Evolutionary conservation across 2,113 vertebrate species (phyloP), one percentile per base, ranked within the genome.

Genomic region (Aspiorhynchus laticeps): DNA sequence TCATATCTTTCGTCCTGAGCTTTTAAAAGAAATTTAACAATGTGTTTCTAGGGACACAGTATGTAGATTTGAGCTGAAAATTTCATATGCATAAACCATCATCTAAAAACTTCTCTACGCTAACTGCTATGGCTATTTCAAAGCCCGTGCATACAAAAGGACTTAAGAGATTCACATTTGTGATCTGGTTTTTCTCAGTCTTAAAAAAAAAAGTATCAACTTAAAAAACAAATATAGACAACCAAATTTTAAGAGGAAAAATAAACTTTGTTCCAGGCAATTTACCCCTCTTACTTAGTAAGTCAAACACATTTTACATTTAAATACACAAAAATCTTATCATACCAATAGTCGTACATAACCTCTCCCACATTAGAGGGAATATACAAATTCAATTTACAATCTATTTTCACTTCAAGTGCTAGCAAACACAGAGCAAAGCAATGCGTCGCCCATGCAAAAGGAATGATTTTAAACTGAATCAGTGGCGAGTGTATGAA

Each of bases 1-100:
- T 95, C 94, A 95, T 95, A 94, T 92, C 93, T 96, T 93, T 95
- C 95, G 94, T 97, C 96, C 96, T 97, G 97, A 98, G 96, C 95
- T 95, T 92, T 94, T 94, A 92, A 95, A 93, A 93, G 93, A 94
- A 92, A 93, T 75, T 56, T 87, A 90, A 91, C 77, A 82, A 85
- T 80, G 80, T 63, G 31, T 67, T 84, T 28, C 31, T 36, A 73
- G 33, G 48, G 65, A 71, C 80, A 83, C 85, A 88, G 84, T 77
- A 83, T 75, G 67, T 63, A 56, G 83, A 71, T 78, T 43, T n/a
- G 76, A 84, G 41, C 63, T 12, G 5, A 36, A 24, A 24, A 61
- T 78, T 77, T 3, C 28, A 85, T 82, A 85, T 78, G 84, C 77
- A 77, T 61, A 61, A 56, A 89, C 77, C 46, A 77, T 85, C 80